These are phyloP conservation scores for Ecliptopera silaceata DNA, from an alignment of 2,888 invertebrate genomes.

Conservation along the genomic window DNA sequence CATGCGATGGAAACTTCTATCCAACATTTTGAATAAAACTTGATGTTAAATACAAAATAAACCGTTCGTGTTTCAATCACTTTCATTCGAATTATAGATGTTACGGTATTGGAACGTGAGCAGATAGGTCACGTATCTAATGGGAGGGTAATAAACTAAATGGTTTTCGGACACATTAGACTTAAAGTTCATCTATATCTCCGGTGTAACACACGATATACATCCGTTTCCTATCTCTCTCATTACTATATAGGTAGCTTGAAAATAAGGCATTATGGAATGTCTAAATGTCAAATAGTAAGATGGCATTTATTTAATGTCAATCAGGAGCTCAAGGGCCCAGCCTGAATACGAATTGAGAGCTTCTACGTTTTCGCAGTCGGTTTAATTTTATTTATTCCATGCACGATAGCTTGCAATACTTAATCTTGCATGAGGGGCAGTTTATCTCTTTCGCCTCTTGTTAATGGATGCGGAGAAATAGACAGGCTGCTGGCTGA, in stretches of 20 bases:
- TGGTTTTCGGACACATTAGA: conserved; percentile 57
- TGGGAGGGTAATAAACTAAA: conserved; percentile 44
- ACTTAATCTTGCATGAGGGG: conserved; percentile 38
- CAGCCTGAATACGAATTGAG: too few relatives aligned
- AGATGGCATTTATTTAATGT: too few relatives aligned
- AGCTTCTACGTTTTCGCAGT: background rate
- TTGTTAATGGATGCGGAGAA: conserved; percentile 43
- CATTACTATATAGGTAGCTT: too few relatives aligned
- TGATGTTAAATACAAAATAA: conserved; percentile 27
- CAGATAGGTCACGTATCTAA: conserved; percentile 64
- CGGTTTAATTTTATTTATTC: background rate
- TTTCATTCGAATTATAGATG: conserved; percentile 60
- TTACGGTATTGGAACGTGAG: conserved; percentile 61
- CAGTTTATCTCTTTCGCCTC: conserved; percentile 37
- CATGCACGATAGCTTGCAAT: conserved; percentile 13
- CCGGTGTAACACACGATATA: conserved; percentile 5
- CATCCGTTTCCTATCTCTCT: background rate
- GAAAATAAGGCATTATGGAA: too few relatives aligned
- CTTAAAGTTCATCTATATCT: conserved; percentile 24
- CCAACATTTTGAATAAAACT: conserved; percentile 22
- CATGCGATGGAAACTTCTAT: conserved; percentile 51
- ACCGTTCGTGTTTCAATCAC: conserved; percentile 35
- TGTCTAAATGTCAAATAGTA: too few relatives aligned
- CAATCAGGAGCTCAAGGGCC: too few relatives aligned
- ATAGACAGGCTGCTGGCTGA: conserved; percentile 47